Conservation (phyloP, 1,140 invertebrate genomes). For the Calycopis cecrops region DNA sequence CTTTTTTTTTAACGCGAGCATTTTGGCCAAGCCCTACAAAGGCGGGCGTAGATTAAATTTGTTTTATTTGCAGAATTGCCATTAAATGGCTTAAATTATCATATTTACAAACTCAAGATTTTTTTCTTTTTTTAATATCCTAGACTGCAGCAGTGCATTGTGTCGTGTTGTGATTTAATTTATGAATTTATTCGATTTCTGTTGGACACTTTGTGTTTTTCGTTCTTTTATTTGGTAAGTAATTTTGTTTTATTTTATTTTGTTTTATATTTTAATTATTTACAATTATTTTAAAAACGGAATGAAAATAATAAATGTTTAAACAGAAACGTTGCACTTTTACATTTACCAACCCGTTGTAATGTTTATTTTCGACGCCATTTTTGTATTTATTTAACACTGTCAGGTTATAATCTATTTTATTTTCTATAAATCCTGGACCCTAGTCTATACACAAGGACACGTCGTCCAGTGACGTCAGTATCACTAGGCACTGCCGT, state of each 20-base stretch:
- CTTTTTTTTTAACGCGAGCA: conserved; percentile 39
- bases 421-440: conserved; percentile 38
- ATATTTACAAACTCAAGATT: conserved; percentile 46
- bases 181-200: conserved; percentile 43
- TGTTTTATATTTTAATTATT: conserved; percentile 27
- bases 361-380: background rate
- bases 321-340: background rate
- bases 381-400: conserved; percentile 14
- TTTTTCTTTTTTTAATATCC: conserved; percentile 41
- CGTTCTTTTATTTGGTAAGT: conserved; percentile 63
- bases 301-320: background rate
- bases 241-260: conserved; percentile 39
- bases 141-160: conserved; percentile 63
- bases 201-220: conserved; percentile 63
- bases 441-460: conserved; percentile 51
- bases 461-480: conserved; percentile 70
- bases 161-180: conserved; percentile 67
- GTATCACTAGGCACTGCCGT: conserved; percentile 63
- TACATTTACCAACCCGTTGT: background rate
- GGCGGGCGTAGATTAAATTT: conserved; percentile 44
- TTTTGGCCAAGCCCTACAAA: conserved; percentile 39
- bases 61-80: conserved; percentile 45
- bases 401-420: conserved; percentile 19
- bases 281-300: conserved; percentile 13
- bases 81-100: conserved; percentile 49